Evolutionary conservation across 2,113 vertebrate species (phyloP), one percentile per base, ranked within the genome.

Genomic region (zebrafish (Danio rerio)): DNA sequence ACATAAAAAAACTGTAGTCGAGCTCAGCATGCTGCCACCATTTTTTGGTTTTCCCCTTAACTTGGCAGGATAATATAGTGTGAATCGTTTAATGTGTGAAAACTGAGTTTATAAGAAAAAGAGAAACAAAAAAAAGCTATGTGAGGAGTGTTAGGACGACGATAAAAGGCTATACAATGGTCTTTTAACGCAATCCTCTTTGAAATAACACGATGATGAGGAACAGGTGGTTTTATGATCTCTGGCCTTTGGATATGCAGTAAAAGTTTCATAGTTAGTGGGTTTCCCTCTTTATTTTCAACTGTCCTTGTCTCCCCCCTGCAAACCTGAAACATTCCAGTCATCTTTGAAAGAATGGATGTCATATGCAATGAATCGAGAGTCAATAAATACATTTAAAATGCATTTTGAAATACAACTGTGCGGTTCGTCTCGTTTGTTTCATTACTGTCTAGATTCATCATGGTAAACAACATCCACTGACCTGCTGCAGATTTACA

Each of bases 21-120:
- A 94, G 87, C 90, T 91, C 91, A 95, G 97, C 95, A 96, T 94
- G 96, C 97, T 98, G 97, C 97, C 96, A 96, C 95, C 95, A 94
- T 58, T 80, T 58, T 56, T 97, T 97, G 50, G 13, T 69, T 97
- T 97, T 58, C 49, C 75, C 71, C 96, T 96, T 97, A 96, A 97
- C 97, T 98, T 97, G 97, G 97, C 97, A 98, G 97, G 97, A 98
- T 98, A 98, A 98, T 97, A 97, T 96, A 97, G 96, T 96, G 94
- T 95, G 96, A 97, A 98, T 96, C 96, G 96, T 97, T 96, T 96
- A 96, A 96, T 96, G 79, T 81, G 59, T 81, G 65, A 50, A 89
- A 92, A 92, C 89, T 89, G 88, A 87, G 87, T 93, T 93, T 92
- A 89, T 87, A 86, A 93, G 93, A 94, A 91, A 56, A 65, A 21